Conservation (phyloP, 2,113 vertebrate species). For the Capra hircus region DNA sequence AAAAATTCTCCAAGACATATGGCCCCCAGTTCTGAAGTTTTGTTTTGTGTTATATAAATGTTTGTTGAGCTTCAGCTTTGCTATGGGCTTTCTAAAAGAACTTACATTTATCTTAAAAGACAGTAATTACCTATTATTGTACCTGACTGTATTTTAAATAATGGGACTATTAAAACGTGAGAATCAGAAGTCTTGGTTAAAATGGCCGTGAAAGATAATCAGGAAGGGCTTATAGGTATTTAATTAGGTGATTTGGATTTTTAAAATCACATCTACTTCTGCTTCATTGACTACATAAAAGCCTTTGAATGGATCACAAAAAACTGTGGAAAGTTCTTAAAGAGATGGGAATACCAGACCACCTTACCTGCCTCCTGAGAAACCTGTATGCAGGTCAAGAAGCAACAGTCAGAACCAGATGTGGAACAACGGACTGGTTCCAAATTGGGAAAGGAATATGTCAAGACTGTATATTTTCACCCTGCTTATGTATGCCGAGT, state of each 20-base stretch:
- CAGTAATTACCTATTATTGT: conserved; percentile 55
- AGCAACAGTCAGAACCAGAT: not conserved
- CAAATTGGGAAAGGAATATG: not conserved
- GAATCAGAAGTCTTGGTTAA: conserved; percentile 54
- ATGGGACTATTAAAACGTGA: conserved; percentile 60
- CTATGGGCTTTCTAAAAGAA: conserved; percentile 58
- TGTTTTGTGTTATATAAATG: conserved; percentile 69
- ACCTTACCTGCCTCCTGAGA: not conserved
- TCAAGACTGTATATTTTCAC: not conserved
- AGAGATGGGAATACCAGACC: not conserved
- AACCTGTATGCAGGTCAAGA: not conserved
- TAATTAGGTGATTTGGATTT: conserved; percentile 63
- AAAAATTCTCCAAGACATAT: conserved; percentile 75
- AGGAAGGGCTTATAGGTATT: conserved; percentile 66
- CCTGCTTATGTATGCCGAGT: not conserved
- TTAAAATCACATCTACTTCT: conserved; percentile 16
- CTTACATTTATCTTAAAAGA: conserved; percentile 51
- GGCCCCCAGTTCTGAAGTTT: conserved; percentile 74
- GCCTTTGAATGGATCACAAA: not conserved
- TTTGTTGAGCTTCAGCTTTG: conserved; percentile 53
- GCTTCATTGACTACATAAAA: not conserved
- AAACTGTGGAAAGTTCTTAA: not conserved
- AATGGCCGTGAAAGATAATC: conserved; percentile 61
- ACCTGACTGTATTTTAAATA: conserved; percentile 63
- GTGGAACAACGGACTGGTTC: not conserved